Conservation (phyloP, 2,113 vertebrate genomes). For the Galbula dea region DNA sequence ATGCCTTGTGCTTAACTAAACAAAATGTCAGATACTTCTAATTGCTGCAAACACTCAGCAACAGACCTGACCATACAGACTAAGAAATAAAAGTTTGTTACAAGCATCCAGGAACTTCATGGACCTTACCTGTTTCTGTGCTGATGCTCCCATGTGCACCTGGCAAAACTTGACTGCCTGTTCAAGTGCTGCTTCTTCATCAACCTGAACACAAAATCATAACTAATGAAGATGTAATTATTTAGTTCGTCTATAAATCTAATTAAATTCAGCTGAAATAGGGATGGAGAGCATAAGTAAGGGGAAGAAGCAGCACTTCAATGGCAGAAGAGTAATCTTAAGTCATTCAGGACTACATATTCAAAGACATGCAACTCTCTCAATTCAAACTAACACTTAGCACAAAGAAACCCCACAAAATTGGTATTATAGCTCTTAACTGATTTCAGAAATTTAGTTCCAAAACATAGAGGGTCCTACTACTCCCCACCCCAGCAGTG, state of each 20-base stretch:
- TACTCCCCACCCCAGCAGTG: background rate
- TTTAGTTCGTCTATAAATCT: background rate
- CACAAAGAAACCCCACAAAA: background rate
- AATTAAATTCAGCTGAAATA: background rate
- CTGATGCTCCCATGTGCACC: constrained; percentile 89
- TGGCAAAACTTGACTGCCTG: constrained; percentile 99
- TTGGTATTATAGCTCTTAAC: background rate
- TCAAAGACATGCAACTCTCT: background rate
- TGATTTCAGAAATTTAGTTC: background rate
- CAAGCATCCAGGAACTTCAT: background rate
- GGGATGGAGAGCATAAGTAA: background rate
- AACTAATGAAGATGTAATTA: background rate
- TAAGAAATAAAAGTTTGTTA: background rate
- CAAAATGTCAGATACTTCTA: background rate
- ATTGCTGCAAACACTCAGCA: background rate
- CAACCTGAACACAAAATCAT: constrained; percentile 80
- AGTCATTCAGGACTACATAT: background rate
- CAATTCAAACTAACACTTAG: background rate
- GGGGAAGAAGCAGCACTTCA: background rate
- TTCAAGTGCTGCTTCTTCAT: constrained; percentile 93
- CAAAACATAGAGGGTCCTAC: background rate
- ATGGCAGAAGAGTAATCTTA: background rate
- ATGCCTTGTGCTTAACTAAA: background rate
- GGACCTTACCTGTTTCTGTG: constrained; percentile 91
- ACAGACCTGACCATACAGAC: background rate